These are phyloP conservation scores for Clepsis dumicolana DNA, from an alignment of 2,888 invertebrate species.

Conservation along the genomic window DNA sequence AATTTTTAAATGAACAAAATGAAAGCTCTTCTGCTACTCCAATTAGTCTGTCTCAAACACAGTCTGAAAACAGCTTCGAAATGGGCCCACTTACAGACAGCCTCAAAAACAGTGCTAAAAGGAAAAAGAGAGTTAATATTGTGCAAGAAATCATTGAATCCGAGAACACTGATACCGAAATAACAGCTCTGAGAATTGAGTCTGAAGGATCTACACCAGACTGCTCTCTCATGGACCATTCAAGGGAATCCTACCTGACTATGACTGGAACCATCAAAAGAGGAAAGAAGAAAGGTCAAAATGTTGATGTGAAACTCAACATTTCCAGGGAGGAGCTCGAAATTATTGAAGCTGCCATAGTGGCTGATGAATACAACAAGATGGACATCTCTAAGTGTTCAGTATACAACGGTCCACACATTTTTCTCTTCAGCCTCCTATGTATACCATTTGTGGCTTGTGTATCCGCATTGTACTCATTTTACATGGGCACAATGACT, in stretches of 20 bases:
- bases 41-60: slow-evolving; percentile 79
- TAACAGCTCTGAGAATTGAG: slow-evolving; percentile 70
- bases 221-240: slow-evolving; percentile 82
- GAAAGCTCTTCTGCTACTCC: slow-evolving; percentile 78
- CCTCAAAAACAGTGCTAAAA: slow-evolving; percentile 78
- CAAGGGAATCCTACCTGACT: slow-evolving; percentile 87
- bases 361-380: slow-evolving; percentile 86
- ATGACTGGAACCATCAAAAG: slow-evolving; percentile 91
- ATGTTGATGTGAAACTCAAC: slow-evolving; percentile 90
- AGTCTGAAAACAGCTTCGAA: slow-evolving; percentile 82
- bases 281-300: slow-evolving; percentile 90
- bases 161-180: slow-evolving; percentile 77
- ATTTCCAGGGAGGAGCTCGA: slow-evolving; percentile 90
- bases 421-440: slow-evolving; percentile 87
- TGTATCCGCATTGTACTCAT: slow-evolving; percentile 88
- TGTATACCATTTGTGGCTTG: slow-evolving; percentile 89
- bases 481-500: slow-evolving; percentile 91
- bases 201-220: slow-evolving; percentile 85
- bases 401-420: slow-evolving; percentile 87
- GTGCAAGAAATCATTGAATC: slow-evolving; percentile 80
- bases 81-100: slow-evolving; percentile 79
- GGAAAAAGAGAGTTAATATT: slow-evolving; percentile 88
- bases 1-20: slow-evolving; percentile 69
- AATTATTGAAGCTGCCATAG: slow-evolving; percentile 88
- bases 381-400: slow-evolving; percentile 86